These are phyloP conservation scores for Drosophila mimetica DNA, from an alignment of 2,888 invertebrate genomes.

Conservation along the genomic window DNA sequence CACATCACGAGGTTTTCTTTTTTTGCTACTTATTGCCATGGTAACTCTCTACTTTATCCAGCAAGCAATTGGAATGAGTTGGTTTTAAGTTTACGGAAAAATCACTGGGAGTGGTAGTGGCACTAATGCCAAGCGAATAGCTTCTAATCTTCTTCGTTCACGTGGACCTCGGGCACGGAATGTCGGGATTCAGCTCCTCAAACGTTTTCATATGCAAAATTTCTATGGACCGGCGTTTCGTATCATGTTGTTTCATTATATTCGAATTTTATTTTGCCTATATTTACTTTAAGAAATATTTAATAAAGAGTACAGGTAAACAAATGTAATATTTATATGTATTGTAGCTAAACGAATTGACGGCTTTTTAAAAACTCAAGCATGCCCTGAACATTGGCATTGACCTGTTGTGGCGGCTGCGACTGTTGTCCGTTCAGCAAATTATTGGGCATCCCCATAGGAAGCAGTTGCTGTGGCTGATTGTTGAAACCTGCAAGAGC, in stretches of 20 bases:
- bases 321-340: constrained; percentile 67
- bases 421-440: constrained; percentile 81
- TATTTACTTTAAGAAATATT: constrained; percentile 70
- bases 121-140: neutral
- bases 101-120: neutral
- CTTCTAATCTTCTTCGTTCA: neutral
- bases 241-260: constrained; percentile 52
- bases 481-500: constrained; percentile 73
- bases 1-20: constrained; percentile 24
- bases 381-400: constrained; percentile 82
- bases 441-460: constrained; percentile 81
- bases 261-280: constrained; percentile 70
- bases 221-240: constrained; percentile 4
- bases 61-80: constrained; percentile 17
- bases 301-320: constrained; percentile 73
- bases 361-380: constrained; percentile 82
- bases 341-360: constrained; percentile 81
- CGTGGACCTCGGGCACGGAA: neutral
- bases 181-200: neutral
- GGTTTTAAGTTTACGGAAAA: constrained; percentile 6
- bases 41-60: constrained; percentile 3
- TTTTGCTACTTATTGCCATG: constrained; percentile 18
- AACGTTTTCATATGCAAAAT: constrained; percentile 1
- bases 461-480: constrained; percentile 75
- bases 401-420: constrained; percentile 82